Base-by-base conservation (phyloP, 92 coral and sea anemone genomes). In the Anthopleura xanthogrammica region DNA sequence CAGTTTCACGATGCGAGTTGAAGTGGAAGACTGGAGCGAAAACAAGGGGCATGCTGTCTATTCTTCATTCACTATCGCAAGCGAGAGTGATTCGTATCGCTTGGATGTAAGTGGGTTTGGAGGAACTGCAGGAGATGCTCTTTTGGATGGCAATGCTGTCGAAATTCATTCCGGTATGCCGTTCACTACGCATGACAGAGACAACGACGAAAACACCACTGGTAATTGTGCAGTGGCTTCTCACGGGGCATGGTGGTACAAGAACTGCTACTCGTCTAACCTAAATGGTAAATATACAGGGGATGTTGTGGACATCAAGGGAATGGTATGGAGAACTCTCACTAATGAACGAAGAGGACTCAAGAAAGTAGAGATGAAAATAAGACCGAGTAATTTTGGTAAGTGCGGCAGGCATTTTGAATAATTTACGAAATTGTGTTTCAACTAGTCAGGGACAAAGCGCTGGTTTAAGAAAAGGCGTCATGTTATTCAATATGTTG, bases 241-340 rank as follows among this genome's bases (percentile, higher is more conserved):
- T 29, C 41, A 50, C 40, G 58, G 80, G 42, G 80, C 36, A 5
- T 77, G 80, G 80, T 77, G 80, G 80, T 77, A 77, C 17, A 68
- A 68, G 40, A 68, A 68, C 74, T 68, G 74, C 74, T 68, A 68
- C 7, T 68, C 74, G 14, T 68, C 74, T 68, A 68, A 68, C 41
- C 74, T 68, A 42, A 68, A 68, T 22, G 74, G 74, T 36, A 68
- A 68, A 23, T 68, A 68, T 13, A 68, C 74, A 24, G 74, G 74
- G 3, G 29, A 68, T 68, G 74, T 29, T 9, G 74, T 68, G 74
- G 74, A 68, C 36, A 16, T 68, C 74, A 29, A 36, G 36, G 74
- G 42, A 68, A 68, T 68, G 74, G 42, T 68, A 29, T 68, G 74
- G 74, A 68, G 4, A 42, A 68, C 74, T 13, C 42, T 68, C 74